A percentile compares a stretch with the other conserved stretches of the same genome.
phyloP scores from a whole-genome alignment of 2,797 vertebrate species.

The Clamator glandarius region DNA sequence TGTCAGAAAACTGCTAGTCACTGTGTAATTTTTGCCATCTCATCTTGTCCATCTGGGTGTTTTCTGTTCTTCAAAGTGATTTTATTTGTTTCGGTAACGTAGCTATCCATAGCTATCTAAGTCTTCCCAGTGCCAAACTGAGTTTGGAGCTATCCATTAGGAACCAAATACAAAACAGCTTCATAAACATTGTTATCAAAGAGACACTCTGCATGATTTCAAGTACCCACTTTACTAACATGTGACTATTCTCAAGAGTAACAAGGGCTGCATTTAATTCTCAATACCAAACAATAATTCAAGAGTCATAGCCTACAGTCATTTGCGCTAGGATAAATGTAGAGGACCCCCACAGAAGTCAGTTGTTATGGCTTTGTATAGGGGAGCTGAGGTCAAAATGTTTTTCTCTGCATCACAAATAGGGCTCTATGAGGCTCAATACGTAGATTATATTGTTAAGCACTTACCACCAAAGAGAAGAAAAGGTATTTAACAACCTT shows the following conservation, averaged over 20 bases:
- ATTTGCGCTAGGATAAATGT: not conserved
- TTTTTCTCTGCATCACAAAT: not conserved
- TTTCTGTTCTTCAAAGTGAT: slow-evolving; percentile 7
- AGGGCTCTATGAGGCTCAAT: not conserved
- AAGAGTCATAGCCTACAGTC: not conserved
- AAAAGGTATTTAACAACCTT: not conserved
- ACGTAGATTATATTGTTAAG: not conserved
- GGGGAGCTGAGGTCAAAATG: not conserved
- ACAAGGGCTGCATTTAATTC: slow-evolving; percentile 4
- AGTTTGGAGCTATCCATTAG: not conserved
- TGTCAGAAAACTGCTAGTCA: not conserved
- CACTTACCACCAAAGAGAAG: not conserved
- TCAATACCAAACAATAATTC: not conserved
- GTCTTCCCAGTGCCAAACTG: not conserved
- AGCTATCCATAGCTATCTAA: not conserved
- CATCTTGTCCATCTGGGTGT: not conserved
- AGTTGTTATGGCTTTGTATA: not conserved
- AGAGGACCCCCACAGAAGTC: not conserved
- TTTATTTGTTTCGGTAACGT: not conserved
- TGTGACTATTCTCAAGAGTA: not conserved
- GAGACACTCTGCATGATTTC: slow-evolving; percentile 9
- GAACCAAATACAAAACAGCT: not conserved
- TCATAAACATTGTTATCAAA: not conserved
- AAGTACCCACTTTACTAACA: slow-evolving; percentile 5
- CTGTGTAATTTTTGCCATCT: not conserved